Evolutionary conservation across 2,797 vertebrate genomes (phyloP).

Genomic region (Crenuchus spilurus): DNA sequence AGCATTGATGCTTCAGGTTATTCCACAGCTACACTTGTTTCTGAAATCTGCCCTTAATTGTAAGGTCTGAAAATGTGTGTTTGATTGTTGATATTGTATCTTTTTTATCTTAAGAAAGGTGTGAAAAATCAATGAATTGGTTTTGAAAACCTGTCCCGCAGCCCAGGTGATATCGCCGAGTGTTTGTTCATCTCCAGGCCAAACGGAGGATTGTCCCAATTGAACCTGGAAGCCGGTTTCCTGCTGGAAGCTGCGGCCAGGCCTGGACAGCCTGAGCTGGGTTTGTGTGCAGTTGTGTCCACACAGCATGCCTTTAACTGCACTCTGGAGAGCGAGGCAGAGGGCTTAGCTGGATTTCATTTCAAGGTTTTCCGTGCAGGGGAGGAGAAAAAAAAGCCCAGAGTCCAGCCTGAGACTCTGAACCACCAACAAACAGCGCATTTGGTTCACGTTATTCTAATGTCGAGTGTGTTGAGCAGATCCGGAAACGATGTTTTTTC

Average conservation of each 20-base stretch:
- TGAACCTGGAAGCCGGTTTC: constrained; percentile 70
- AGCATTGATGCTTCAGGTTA: too few species aligned
- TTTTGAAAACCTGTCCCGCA: too few species aligned
- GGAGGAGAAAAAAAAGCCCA: constrained; percentile 10
- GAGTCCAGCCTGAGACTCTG: constrained; percentile 57
- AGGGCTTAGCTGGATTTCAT: constrained; percentile 75
- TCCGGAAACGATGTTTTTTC: constrained; percentile 51
- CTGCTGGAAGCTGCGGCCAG: constrained; percentile 70
- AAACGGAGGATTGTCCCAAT: constrained; percentile 65
- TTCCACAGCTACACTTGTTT: too few species aligned
- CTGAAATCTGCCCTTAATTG: too few species aligned
- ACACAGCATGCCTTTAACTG: constrained; percentile 71
- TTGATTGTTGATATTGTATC: too few species aligned
- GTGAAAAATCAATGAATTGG: too few species aligned
- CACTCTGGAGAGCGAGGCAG: constrained; percentile 68
- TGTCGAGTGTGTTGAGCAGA: constrained; percentile 60
- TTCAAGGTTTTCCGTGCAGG: constrained; percentile 72
- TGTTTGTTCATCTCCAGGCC: constrained; percentile 63
- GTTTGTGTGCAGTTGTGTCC: constrained; percentile 71
- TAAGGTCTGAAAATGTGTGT: too few species aligned
- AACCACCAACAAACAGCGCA: constrained; percentile 59
- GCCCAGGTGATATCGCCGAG: constrained; percentile 43
- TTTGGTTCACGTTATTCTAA: constrained; percentile 74
- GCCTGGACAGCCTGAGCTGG: constrained; percentile 69
- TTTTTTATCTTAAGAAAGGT: too few species aligned